Evolutionary conservation across 2,888 invertebrate genomes (phyloP).

Genomic region (Cosmopolites sordidus): DNA sequence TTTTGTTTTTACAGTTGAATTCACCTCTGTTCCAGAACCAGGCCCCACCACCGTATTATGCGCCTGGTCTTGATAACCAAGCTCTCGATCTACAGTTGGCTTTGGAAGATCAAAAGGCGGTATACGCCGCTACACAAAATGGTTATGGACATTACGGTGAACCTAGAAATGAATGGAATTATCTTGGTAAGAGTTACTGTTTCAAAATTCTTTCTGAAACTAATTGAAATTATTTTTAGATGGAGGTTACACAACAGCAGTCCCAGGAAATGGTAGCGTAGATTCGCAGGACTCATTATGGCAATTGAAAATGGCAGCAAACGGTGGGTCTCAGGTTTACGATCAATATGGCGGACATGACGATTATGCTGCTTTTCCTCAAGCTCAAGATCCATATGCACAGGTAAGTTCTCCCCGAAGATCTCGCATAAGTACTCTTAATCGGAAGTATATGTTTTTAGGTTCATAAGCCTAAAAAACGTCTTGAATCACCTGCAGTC

Average conservation of each 20-base stretch:
- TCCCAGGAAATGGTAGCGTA: constrained; percentile 64
- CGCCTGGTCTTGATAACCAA: constrained; percentile 85
- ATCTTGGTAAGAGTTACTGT: constrained; percentile 22
- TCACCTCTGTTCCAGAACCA: constrained; percentile 59
- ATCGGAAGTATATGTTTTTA: constrained; percentile 2
- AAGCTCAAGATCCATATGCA: constrained; percentile 46
- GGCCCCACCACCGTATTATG: constrained; percentile 82
- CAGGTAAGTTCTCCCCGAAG: constrained; percentile 13
- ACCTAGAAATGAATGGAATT: constrained; percentile 26
- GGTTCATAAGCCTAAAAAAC: constrained; percentile 85
- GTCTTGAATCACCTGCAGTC: constrained; percentile 74
- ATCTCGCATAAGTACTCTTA: background rate
- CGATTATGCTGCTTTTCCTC: constrained; percentile 82
- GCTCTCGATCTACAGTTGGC: constrained; percentile 73
- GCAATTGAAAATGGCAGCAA: constrained; percentile 86
- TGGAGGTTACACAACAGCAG: constrained; percentile 22
- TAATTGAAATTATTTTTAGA: too few species aligned
- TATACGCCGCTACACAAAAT: constrained; percentile 77
- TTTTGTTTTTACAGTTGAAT: constrained; percentile 21
- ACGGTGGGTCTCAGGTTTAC: constrained; percentile 54
- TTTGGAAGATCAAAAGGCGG: constrained; percentile 82
- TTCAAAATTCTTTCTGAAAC: too few species aligned
- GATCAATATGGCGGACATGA: constrained; percentile 81
- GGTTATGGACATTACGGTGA: constrained; percentile 75
- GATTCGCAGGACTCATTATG: constrained; percentile 92